Evolutionary conservation across 2,113 vertebrate genomes (phyloP).

Genomic region (Anarhynchus alexandrinus): DNA sequence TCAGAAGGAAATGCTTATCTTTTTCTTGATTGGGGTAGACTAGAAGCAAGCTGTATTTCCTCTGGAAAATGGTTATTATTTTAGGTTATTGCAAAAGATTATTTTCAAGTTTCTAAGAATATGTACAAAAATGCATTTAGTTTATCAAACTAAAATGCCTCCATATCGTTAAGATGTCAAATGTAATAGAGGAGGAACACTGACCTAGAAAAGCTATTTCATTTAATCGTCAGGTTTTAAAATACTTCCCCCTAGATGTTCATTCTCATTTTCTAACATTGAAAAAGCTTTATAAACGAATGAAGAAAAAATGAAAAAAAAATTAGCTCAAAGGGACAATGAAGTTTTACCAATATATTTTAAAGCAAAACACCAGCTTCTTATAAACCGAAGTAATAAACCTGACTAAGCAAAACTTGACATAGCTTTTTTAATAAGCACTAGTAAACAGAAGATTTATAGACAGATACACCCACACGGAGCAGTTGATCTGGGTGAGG

Average conservation of each 20-base stretch:
- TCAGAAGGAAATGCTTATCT: background rate
- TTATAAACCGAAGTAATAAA: slow-evolving; percentile 16
- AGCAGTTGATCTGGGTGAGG: background rate
- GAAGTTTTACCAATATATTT: background rate
- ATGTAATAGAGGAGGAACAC: background rate
- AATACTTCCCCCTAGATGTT: background rate
- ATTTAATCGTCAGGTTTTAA: background rate
- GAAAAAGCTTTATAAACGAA: slow-evolving; percentile 7
- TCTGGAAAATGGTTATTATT: background rate
- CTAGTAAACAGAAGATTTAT: slow-evolving; percentile 9
- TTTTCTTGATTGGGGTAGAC: background rate
- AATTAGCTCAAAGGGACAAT: background rate
- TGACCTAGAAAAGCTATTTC: slow-evolving; percentile 26
- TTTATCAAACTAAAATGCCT: background rate
- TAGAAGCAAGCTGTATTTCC: background rate
- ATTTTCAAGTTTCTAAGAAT: slow-evolving; percentile 20
- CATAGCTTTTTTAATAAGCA: background rate
- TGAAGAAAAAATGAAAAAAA: background rate
- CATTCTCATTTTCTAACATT: background rate
- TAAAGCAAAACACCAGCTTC: background rate
- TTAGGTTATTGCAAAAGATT: background rate
- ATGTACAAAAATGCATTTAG: background rate
- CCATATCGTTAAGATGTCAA: background rate
- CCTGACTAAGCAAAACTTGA: background rate
- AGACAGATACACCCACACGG: background rate